Evolutionary conservation across 2,888 invertebrate species (phyloP), one percentile per base, ranked within the genome.

Genomic region (Synergus laeviventris): DNA sequence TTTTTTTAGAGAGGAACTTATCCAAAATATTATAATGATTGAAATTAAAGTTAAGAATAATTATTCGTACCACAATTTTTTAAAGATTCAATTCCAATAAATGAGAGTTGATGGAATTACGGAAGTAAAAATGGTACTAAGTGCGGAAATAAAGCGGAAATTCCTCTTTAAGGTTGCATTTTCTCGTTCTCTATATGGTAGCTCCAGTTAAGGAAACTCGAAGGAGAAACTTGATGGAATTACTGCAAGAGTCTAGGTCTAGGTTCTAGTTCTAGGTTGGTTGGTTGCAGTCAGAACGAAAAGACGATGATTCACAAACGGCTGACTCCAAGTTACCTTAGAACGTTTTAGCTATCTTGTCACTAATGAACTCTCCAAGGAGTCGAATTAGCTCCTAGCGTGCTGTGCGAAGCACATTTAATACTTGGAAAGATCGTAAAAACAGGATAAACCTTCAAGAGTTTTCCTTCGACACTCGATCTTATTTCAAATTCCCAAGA

Each of bases 231-330:
- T 70, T 49, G 1, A 49, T n/a, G 36, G 45, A 70, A 49, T 36
- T 70, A 49, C 45, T 70, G 11, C n/a, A 70, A 49, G 45, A 49
- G 45, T 70, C 45, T 70, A 70, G 70, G 70, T 70, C 70, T 70
- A 31, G 70, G 49, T 70, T 70, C 31, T 36, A 36, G 21, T 12
- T n/a, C n/a, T 24, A 24, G 42, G 42, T 12, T 14, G 39, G 39
- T 62, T 18, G 62, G 3, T n/a, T 62, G n/a, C 62, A 62, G 62
- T 39, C 39, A 31, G 42, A 70, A 70, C 36, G 31, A 49, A 36
- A 70, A 70, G 45, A 49, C 49, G 49, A 70, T 70, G 70, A 70
- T 70, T 70, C 70, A 70, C 70, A 70, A 70, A 70, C 24, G 70
- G 31, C 70, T 70, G 45, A 70, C 70, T 49, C 49, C 49, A 49